phyloP scores from a whole-genome alignment of 2,113 vertebrate genomes.

The Nesoenas mayeri region DNA sequence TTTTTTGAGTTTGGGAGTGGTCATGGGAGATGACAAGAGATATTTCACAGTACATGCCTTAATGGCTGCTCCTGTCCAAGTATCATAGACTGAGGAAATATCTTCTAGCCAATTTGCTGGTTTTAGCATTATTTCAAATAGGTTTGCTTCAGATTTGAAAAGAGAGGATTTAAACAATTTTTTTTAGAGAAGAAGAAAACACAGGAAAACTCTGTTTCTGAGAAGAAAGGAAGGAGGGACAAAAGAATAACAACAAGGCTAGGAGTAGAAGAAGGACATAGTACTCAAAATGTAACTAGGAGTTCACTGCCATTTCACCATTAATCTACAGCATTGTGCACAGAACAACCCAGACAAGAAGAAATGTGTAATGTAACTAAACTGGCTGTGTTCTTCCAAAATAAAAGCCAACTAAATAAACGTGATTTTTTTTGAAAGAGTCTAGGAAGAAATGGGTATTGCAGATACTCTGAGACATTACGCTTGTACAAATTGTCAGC shows the following conservation, averaged over 20 bases:
- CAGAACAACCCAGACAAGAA: background rate
- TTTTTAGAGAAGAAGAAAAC: background rate
- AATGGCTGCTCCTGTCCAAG: accelerated
- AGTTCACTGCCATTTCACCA: background rate
- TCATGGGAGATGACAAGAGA: background rate
- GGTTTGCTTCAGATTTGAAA: background rate
- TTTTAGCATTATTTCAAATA: background rate
- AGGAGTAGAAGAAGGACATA: background rate
- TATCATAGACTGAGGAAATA: background rate
- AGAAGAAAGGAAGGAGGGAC: background rate
- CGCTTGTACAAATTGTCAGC: accelerated
- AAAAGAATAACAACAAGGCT: background rate
- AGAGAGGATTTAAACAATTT: background rate
- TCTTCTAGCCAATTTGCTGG: background rate
- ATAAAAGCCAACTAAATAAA: accelerated
- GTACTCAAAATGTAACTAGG: background rate
- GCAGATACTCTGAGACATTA: background rate
- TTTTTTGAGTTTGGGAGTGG: background rate
- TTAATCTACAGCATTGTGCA: background rate
- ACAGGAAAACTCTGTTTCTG: background rate
- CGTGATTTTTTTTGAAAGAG: background rate
- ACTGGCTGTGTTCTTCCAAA: background rate
- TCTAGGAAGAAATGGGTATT: background rate
- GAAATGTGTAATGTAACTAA: background rate
- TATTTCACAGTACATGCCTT: background rate